Evolutionary conservation across 2,113 vertebrate genomes (phyloP).

Genomic region (Paralichthys olivaceus): DNA sequence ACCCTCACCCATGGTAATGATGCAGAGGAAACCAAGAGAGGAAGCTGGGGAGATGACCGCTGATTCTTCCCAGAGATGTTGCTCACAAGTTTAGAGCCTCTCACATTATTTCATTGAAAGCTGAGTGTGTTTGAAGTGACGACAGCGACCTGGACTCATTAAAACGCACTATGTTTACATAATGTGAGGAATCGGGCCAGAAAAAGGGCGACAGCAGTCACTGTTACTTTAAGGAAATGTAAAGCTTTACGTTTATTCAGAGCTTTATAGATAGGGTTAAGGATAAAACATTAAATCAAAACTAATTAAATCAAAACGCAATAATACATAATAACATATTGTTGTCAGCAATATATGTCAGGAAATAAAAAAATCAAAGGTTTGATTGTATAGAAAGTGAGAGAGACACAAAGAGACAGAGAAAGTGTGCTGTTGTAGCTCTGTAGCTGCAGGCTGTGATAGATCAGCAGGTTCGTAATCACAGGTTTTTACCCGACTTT

Average conservation of each 20-base stretch:
- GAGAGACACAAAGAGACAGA: background rate
- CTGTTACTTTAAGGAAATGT: constrained; percentile 16
- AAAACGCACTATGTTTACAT: constrained; percentile 78
- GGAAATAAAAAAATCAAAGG: background rate
- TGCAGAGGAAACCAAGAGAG: constrained; percentile 68
- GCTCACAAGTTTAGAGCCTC: constrained; percentile 72
- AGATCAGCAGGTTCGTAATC: constrained; percentile 75
- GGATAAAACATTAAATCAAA: no score
- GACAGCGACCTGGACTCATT: constrained; percentile 71
- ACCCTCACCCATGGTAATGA: constrained; percentile 75
- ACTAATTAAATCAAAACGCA: background rate
- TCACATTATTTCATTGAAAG: constrained; percentile 65
- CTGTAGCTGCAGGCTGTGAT: constrained; percentile 53
- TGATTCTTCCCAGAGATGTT: constrained; percentile 70
- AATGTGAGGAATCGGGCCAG: constrained; percentile 58
- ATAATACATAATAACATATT: no score
- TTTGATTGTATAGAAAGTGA: background rate
- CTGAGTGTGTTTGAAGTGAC: constrained; percentile 74
- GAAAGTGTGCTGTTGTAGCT: constrained; percentile 47
- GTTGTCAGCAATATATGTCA: background rate
- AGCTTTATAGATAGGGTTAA: background rate
- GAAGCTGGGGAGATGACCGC: constrained; percentile 72
- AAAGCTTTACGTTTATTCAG: background rate
- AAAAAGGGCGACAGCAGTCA: constrained; percentile 28
- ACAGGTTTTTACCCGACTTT: constrained; percentile 60